Percentiles rank a stretch among this genome's conserved stretches.
phyloP scores from a whole-genome alignment of 2,888 invertebrate species.

The Barypeithes pellucidus region DNA sequence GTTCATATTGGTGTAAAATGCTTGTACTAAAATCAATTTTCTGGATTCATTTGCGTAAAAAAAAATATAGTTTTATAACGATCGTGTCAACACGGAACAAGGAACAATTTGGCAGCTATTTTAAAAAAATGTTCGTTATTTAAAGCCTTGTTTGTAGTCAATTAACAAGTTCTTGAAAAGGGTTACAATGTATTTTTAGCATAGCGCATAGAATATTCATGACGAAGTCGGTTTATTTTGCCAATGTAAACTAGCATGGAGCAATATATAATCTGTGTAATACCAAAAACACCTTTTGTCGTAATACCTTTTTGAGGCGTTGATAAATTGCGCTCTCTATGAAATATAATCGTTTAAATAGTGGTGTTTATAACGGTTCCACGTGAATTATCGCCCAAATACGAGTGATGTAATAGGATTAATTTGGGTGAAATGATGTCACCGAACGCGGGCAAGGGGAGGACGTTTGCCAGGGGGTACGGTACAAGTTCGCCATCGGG shows the following conservation, averaged over 20 bases:
- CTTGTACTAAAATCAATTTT: too few species aligned
- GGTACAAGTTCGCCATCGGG: slow-evolving; percentile 37
- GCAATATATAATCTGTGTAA: slow-evolving; percentile 54
- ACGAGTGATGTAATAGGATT: slow-evolving; percentile 65
- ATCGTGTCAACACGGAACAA: too few species aligned
- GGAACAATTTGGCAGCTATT: too few species aligned
- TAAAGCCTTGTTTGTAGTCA: slow-evolving; percentile 6
- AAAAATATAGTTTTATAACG: too few species aligned
- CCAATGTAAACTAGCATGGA: slow-evolving; percentile 51
- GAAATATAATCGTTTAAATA: slow-evolving; percentile 65
- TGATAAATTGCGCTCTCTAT: slow-evolving; percentile 63
- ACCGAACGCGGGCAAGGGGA: slow-evolving; percentile 52
- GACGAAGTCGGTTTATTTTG: slow-evolving; percentile 47
- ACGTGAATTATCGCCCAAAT: slow-evolving; percentile 65
- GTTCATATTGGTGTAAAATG: too few species aligned
- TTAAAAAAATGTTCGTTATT: too few species aligned
- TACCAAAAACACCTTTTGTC: slow-evolving; percentile 57
- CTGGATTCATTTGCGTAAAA: too few species aligned
- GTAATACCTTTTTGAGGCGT: slow-evolving; percentile 54
- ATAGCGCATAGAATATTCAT: slow-evolving; percentile 35
- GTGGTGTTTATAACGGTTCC: slow-evolving; percentile 66
- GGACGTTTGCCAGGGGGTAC: slow-evolving; percentile 35
- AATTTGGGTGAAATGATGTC: slow-evolving; percentile 65
- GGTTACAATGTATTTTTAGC: slow-evolving; percentile 33
- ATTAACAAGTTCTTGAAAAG: slow-evolving; percentile 28